Evolutionary conservation across 30 jellyfish, hydroid and myxozoan genomes (phyloP).

Genomic region (Sanderia malayensis): DNA sequence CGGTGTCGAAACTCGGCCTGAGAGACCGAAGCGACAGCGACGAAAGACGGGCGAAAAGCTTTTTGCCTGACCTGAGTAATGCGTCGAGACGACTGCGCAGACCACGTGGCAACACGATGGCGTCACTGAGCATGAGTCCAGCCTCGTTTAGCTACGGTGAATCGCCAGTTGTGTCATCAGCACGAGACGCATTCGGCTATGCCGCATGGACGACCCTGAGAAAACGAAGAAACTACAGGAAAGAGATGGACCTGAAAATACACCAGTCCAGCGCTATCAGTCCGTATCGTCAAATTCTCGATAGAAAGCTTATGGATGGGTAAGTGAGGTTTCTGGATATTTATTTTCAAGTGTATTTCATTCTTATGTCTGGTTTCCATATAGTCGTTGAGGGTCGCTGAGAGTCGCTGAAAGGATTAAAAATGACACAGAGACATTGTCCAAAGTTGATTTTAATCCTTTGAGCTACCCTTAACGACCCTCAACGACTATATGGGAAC

Average conservation of each 20-base stretch:
- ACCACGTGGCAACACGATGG: constrained; percentile 77
- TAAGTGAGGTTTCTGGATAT: too few relatives aligned
- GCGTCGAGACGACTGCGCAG: constrained; percentile 67
- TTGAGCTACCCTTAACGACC: too few relatives aligned
- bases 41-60: constrained; percentile 77
- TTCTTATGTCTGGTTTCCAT: too few relatives aligned
- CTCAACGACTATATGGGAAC: too few relatives aligned
- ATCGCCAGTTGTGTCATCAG: constrained; percentile 70
- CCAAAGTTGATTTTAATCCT: too few relatives aligned
- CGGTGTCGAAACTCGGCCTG: constrained; percentile 45
- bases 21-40: constrained; percentile 75
- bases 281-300: constrained; percentile 44
- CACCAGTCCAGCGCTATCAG: constrained; percentile 62
- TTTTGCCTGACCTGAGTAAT: constrained; percentile 60
- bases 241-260: constrained; percentile 72
- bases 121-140: constrained; percentile 85
- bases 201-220: constrained; percentile 95
- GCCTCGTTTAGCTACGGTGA: constrained; percentile 64
- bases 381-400: too few relatives aligned
- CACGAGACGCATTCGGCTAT: constrained; percentile 78
- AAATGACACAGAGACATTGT: too few relatives aligned
- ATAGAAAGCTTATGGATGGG: too few relatives aligned
- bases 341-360: too few relatives aligned
- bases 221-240: constrained; percentile 83
- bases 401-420: too few relatives aligned